Evolutionary conservation across 1,140 invertebrate genomes (phyloP).

Genomic region (Ceratina japonica): DNA sequence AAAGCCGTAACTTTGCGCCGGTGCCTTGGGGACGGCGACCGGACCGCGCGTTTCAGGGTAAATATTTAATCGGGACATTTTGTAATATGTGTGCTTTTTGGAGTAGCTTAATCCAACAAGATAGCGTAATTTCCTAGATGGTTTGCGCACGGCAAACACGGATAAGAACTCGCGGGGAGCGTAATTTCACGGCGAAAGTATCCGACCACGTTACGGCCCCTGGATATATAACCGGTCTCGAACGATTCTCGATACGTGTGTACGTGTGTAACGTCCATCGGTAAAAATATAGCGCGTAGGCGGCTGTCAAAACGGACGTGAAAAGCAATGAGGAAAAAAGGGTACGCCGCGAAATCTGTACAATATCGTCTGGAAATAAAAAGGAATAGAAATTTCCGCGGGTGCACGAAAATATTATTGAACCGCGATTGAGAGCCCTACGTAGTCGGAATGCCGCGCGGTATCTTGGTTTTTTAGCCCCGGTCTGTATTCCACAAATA

Average conservation of each 20-base stretch:
- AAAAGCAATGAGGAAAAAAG: not conserved
- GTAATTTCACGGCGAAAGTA: not conserved
- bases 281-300: not conserved
- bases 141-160: slow-evolving; percentile 45
- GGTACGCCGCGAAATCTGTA: not conserved
- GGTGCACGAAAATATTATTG: slow-evolving; percentile 3
- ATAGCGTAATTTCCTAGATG: slow-evolving; percentile 51
- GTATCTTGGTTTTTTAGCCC: slow-evolving; percentile 5
- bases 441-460: not conserved
- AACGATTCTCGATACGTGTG: not conserved
- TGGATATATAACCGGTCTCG: too few relatives aligned
- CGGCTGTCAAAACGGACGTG: too few relatives aligned
- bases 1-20: slow-evolving; percentile 34
- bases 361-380: not conserved
- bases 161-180: slow-evolving; percentile 6
- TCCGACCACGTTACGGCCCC: not conserved
- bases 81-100: slow-evolving; percentile 60
- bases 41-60: slow-evolving; percentile 52
- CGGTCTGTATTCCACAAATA: slow-evolving; percentile 27
- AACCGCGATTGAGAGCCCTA: not conserved
- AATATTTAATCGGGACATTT: slow-evolving; percentile 67
- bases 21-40: slow-evolving; percentile 15
- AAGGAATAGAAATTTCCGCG: slow-evolving; percentile 8
- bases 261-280: not conserved
- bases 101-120: slow-evolving; percentile 48